Percentiles rank a stretch among this genome's conserved stretches.
Conservation (phyloP, 2,797 vertebrate genomes). For the Toxotes lorentzi region DNA sequence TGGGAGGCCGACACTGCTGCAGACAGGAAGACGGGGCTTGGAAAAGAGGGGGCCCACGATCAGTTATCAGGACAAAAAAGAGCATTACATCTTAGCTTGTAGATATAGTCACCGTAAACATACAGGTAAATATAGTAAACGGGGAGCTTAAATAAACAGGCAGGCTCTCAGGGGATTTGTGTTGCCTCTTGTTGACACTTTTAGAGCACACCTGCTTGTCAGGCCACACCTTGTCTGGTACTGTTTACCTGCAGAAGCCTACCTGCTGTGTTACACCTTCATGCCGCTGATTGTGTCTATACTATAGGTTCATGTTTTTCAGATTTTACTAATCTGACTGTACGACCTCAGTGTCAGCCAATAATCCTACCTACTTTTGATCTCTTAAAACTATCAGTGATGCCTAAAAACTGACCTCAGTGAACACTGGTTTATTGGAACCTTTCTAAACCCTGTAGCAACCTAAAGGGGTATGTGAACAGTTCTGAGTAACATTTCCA, state of each 20-base stretch:
- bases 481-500: conserved; percentile 4
- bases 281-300: not conserved
- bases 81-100: conserved; percentile 27
- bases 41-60: conserved; percentile 5
- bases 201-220: conserved; percentile 55
- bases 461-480: not conserved
- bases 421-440: not conserved
- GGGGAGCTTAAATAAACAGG: conserved; percentile 19
- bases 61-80: conserved; percentile 39
- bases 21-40: conserved; percentile 19
- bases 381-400: not conserved
- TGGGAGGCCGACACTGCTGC: not conserved
- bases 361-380: not conserved
- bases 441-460: conserved; percentile 6
- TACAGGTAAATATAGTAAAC: conserved; percentile 47
- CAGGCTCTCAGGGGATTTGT: conserved; percentile 24
- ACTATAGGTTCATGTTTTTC: conserved; percentile 4
- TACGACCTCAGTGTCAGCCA: not conserved
- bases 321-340: conserved; percentile 3
- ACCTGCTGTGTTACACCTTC: not conserved
- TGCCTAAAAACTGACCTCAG: not conserved
- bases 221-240: conserved; percentile 60
- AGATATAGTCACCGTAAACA: conserved; percentile 10
- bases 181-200: conserved; percentile 44
- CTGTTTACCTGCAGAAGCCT: conserved; percentile 25